Evolutionary conservation across 2,113 vertebrate genomes (phyloP), one percentile per base, ranked within the genome.

Genomic region (Columba janthina): DNA sequence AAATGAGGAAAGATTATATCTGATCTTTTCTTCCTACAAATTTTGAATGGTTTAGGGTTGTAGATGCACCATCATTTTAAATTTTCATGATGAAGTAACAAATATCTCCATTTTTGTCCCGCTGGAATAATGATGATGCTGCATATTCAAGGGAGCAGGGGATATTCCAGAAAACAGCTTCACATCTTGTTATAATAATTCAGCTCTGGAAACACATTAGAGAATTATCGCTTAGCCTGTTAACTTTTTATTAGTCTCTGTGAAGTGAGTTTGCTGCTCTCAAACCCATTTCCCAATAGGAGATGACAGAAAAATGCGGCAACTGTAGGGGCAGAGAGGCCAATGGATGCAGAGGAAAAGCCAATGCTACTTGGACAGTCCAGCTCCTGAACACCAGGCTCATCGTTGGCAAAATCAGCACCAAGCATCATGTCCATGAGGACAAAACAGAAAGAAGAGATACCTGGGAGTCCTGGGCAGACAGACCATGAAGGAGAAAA

Each of bases 341-440:
- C 3, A 3, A 34, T 2, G 32, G 42, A 31, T 11, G 3, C 7
- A 14, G 40, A 34, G 54, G 57, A 8, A 75, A 81, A 69, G 20
- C 4, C 4, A 56, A 9, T 15, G 4, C 13, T 4, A 5, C 32
- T 12, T 1, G 4, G n/a, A 29, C 17, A 3, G 4, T 22, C 36
- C 50, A 19, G 38, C 64, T 54, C 38, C 57, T 24, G 4, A 64
- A 34, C 1, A 0, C 56, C 62, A 24, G 57, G 50, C 50, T 56
- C 5, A 2, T 18, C 0, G 0, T 7, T 3, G 0, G 38, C 65
- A 77, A 77, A 69, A 48, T 15, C 31, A 9, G 72, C 88, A 18
- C 26, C 3, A 51, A 36, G 28, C 66, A 46, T 3, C 0, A 0
- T 25, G 44, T 58, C 66, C 8, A 1, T 3, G 25, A 46, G 44